Percentiles rank a stretch among this genome's conserved stretches.
phyloP scores from a whole-genome alignment of 2,113 vertebrate genomes.

The Patagioenas fasciata region DNA sequence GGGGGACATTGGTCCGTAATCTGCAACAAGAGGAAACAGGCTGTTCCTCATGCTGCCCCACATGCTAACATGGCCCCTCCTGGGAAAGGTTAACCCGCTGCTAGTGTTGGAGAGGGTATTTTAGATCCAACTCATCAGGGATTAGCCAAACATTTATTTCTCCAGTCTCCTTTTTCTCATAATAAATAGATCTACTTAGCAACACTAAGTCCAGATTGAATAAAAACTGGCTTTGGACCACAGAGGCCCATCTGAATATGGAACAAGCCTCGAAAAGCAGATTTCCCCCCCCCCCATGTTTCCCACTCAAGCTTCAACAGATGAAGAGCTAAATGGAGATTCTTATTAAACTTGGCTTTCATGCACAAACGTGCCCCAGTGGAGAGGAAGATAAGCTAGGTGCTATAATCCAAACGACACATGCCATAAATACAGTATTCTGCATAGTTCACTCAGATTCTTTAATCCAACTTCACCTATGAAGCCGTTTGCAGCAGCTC shows the following conservation, averaged over 20 bases:
- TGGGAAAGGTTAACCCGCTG: background rate
- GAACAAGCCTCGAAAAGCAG: background rate
- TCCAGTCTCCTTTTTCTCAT: background rate
- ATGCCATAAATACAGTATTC: background rate
- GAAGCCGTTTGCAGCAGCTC: background rate
- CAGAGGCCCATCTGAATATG: background rate
- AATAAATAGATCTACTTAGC: slow-evolving; percentile 7
- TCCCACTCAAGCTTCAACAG: background rate
- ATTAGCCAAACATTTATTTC: background rate
- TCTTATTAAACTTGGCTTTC: background rate
- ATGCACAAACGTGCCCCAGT: background rate
- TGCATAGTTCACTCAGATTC: background rate
- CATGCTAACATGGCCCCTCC: fast-evolving
- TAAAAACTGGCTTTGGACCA: background rate
- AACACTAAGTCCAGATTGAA: background rate
- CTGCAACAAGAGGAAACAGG: background rate
- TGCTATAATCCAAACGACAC: background rate
- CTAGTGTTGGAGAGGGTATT: background rate
- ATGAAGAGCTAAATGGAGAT: background rate
- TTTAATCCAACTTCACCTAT: background rate
- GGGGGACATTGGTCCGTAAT: fast-evolving
- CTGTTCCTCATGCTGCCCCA: background rate
- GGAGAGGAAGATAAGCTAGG: background rate
- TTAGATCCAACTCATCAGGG: background rate
- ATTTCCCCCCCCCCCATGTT: fast-evolving